phyloP scores from a whole-genome alignment of 2,797 vertebrate species.

The Setipinna tenuifilis region DNA sequence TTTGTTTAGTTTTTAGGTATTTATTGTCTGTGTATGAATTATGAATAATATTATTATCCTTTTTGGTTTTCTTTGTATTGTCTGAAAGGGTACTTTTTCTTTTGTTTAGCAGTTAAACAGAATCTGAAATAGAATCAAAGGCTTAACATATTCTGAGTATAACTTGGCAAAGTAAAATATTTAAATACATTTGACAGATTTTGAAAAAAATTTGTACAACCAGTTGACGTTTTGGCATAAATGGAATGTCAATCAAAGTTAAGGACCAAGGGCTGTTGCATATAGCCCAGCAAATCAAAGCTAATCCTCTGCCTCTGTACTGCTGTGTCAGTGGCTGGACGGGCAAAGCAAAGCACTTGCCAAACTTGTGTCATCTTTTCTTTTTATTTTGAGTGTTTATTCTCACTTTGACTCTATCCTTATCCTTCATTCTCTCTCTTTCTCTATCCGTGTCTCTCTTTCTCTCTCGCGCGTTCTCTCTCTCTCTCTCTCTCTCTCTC shows the following conservation, averaged over 20 bases:
- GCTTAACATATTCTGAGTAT: not conserved
- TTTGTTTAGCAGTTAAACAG: not conserved
- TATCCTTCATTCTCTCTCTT: not conserved
- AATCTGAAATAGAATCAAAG: not conserved
- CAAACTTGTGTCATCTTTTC: not conserved
- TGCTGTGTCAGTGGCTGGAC: not conserved
- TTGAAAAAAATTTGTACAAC: not conserved
- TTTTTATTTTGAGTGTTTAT: not conserved
- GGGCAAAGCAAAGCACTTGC: not conserved
- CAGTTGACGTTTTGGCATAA: not conserved
- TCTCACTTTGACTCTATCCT: not conserved
- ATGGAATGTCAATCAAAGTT: not conserved
- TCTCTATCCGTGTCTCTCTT: no score
- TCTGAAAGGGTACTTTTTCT: no score
- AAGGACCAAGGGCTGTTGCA: not conserved
- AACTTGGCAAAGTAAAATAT: not conserved
- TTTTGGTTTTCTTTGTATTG: no score
- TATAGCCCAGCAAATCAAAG: not conserved
- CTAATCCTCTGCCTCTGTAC: not conserved
- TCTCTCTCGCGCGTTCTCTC: no score
- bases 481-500: no score
- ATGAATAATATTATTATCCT: not conserved
- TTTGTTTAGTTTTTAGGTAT: not conserved
- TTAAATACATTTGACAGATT: not conserved
- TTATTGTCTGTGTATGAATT: not conserved